These are phyloP conservation scores for Schizopygopsis pylzovi DNA, from an alignment of 2,797 vertebrate species.

Conservation along the genomic window DNA sequence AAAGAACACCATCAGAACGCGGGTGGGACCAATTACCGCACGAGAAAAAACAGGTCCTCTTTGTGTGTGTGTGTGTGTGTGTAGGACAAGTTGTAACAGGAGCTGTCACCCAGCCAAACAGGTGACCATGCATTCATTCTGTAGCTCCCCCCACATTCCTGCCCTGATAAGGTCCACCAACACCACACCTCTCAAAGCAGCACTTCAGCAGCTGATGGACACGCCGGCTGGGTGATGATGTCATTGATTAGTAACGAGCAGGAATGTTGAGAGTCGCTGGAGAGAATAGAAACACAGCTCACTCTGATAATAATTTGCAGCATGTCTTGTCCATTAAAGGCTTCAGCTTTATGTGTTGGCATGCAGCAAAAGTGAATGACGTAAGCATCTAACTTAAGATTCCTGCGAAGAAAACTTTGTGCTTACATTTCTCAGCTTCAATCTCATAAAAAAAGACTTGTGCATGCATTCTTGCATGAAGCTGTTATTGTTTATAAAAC, in stretches of 20 bases:
- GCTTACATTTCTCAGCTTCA: constrained; percentile 40
- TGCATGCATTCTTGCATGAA: background rate
- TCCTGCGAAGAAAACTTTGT: background rate
- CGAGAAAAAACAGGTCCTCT: background rate
- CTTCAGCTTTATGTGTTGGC: constrained; percentile 27
- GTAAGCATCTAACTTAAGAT: constrained; percentile 42
- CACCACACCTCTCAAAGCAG: background rate
- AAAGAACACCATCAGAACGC: background rate
- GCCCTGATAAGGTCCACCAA: background rate
- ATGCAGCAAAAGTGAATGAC: constrained; percentile 30
- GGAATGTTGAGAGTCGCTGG: background rate
- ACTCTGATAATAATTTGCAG: background rate
- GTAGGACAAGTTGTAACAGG: constrained; percentile 44
- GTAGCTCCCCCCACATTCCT: constrained; percentile 36
- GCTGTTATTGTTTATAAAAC: no score
- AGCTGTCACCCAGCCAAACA: constrained; percentile 49
- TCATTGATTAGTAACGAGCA: background rate
- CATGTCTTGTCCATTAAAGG: constrained; percentile 22
- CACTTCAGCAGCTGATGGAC: constrained; percentile 4
- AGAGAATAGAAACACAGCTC: background rate
- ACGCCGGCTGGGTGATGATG: background rate
- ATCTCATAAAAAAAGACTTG: background rate
- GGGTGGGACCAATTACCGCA: background rate
- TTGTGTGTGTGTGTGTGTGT: background rate
- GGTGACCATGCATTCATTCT: constrained; percentile 42